Evolutionary conservation across 1,140 invertebrate species (phyloP).

Genomic region (Cydia fagiglandana): DNA sequence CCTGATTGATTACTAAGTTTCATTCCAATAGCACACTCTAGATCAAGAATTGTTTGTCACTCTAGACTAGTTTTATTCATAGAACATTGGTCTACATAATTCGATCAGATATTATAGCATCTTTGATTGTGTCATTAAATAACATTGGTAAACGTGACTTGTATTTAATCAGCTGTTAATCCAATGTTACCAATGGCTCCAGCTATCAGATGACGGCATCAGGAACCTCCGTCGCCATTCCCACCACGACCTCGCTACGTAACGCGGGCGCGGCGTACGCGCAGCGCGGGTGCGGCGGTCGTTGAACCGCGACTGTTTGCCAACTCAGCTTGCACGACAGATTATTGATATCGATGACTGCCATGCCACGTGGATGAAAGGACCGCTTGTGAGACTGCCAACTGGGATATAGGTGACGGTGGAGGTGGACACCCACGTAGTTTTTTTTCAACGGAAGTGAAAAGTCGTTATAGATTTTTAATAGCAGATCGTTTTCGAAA

Average conservation of each 20-base stretch:
- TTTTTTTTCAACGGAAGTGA: not conserved
- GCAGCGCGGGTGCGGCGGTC: constrained; percentile 72
- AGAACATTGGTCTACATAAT: not conserved
- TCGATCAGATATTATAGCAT: not conserved
- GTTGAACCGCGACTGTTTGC: constrained; percentile 77
- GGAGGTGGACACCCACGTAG: not conserved
- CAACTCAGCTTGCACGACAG: constrained; percentile 70
- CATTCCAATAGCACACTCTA: too few species aligned
- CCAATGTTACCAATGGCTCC: not conserved
- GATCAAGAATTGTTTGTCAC: too few species aligned
- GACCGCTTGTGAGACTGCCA: not conserved
- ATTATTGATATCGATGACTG: constrained; percentile 66
- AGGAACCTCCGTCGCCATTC: constrained; percentile 22
- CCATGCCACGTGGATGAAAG: constrained; percentile 31
- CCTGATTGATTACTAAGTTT: not conserved
- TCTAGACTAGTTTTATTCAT: too few species aligned
- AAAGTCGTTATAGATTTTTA: constrained; percentile 6
- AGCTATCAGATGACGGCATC: constrained; percentile 8
- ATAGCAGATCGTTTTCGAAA: not conserved
- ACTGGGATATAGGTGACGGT: constrained; percentile 12
- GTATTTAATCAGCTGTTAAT: constrained; percentile 4
- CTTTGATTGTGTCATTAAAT: not conserved
- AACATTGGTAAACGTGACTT: not conserved
- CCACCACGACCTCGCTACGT: constrained; percentile 43
- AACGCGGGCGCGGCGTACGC: constrained; percentile 63